Evolutionary conservation across 2,113 vertebrate genomes (phyloP).

Genomic region (Petrocephalus microphthalmus): DNA sequence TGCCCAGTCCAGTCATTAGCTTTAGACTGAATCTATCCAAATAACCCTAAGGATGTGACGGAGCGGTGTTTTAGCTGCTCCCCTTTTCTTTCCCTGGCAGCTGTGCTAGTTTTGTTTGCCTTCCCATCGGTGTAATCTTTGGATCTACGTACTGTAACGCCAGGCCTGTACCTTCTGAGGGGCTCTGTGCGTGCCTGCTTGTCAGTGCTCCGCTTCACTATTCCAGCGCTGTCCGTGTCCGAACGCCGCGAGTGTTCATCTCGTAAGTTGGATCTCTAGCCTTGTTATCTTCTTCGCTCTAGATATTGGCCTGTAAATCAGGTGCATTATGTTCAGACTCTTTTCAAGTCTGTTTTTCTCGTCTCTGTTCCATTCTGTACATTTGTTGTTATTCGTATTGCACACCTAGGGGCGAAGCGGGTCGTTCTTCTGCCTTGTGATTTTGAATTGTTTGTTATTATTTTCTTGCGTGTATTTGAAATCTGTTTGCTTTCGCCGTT

Average conservation of each 20-base stretch:
- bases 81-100: neutral
- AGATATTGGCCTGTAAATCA: neutral
- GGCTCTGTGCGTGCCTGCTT: neutral
- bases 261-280: neutral
- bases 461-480: neutral
- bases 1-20: neutral
- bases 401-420: neutral
- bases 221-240: neutral
- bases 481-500: neutral
- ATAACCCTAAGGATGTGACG: neutral
- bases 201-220: neutral
- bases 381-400: neutral
- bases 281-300: neutral
- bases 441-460: constrained; percentile 1
- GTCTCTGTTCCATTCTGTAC: neutral
- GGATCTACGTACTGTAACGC: neutral
- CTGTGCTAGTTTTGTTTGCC: neutral
- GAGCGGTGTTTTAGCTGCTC: neutral
- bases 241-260: neutral
- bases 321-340: neutral
- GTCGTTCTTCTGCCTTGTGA: neutral
- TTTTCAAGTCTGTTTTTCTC: neutral
- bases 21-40: neutral
- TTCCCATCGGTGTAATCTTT: neutral
- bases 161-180: neutral